These are phyloP conservation scores for Horisme vitalbata DNA, from an alignment of 2,888 invertebrate species.

Conservation along the genomic window DNA sequence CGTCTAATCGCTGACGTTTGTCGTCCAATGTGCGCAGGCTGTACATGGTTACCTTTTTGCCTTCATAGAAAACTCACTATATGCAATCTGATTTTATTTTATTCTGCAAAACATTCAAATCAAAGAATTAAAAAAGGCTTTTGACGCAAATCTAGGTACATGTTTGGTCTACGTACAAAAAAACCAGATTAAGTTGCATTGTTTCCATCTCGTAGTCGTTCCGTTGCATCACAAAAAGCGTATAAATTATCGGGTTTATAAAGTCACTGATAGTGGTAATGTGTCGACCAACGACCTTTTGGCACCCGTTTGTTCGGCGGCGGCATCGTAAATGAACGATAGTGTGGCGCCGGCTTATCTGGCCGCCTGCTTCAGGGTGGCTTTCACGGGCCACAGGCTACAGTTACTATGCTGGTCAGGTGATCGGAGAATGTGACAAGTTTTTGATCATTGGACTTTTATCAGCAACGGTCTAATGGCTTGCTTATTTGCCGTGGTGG, in stretches of 20 bases:
- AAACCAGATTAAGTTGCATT: no score
- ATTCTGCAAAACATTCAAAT: no score
- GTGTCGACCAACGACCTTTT: slow-evolving; percentile 77
- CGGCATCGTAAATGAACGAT: slow-evolving; percentile 53
- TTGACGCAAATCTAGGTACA: no score
- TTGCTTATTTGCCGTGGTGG: not conserved
- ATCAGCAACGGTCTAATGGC: slow-evolving; percentile 1
- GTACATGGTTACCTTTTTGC: no score
- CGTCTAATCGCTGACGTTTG: no score
- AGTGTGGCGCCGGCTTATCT: slow-evolving; percentile 66
- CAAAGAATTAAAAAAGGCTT: no score
- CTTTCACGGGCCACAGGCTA: slow-evolving; percentile 10
- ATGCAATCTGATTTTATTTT: no score
- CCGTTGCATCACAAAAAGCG: not conserved
- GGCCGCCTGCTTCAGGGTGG: slow-evolving; percentile 32
- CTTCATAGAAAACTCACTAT: no score
- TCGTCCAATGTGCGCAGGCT: no score
- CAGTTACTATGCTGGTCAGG: slow-evolving; percentile 2
- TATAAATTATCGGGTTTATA: slow-evolving; percentile 64
- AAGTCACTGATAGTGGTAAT: slow-evolving; percentile 69
- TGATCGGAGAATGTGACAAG: slow-evolving; percentile 13
- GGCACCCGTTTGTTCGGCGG: slow-evolving; percentile 68
- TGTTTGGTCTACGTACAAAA: no score
- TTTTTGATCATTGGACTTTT: slow-evolving; percentile 9
- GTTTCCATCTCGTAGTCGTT: not conserved